Conservation (phyloP, 2,797 vertebrate genomes). For the Trachops cirrhosus region DNA sequence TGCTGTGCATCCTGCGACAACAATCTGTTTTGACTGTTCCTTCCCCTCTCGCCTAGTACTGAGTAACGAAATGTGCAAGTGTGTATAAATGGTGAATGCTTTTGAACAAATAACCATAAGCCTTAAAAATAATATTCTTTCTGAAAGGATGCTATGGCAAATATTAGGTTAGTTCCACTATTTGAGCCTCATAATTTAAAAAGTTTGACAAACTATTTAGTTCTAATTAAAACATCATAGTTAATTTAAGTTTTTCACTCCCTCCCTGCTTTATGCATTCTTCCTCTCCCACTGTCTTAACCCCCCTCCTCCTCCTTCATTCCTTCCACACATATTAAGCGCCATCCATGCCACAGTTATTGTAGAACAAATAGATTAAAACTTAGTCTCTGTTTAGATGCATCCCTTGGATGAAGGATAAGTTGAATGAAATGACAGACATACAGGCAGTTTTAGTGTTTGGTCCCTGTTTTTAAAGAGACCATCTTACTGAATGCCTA, state of each 20-base stretch:
- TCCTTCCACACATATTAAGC: background rate
- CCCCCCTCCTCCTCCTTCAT: background rate
- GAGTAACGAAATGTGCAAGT: background rate
- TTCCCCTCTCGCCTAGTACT: background rate
- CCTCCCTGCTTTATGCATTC: background rate
- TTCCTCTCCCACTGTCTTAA: background rate
- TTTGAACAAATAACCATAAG: background rate
- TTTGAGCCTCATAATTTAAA: background rate
- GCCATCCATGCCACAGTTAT: background rate
- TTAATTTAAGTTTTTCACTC: background rate
- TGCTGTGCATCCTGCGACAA: background rate
- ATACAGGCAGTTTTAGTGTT: background rate
- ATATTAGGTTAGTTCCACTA: background rate
- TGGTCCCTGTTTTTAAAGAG: background rate
- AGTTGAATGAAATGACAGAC: background rate
- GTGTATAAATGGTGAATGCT: background rate
- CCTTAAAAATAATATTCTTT: slow-evolving; percentile 5
- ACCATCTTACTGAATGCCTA: background rate
- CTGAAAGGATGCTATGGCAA: background rate
- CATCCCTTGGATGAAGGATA: background rate
- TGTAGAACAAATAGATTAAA: background rate
- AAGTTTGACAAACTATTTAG: background rate
- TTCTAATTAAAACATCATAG: background rate
- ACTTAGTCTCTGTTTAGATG: background rate
- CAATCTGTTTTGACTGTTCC: no score